Percentiles rank a stretch among this genome's conserved stretches.
These are phyloP conservation scores for Apocheima hispidaria DNA, from an alignment of 2,888 invertebrate genomes.

Conservation along the genomic window DNA sequence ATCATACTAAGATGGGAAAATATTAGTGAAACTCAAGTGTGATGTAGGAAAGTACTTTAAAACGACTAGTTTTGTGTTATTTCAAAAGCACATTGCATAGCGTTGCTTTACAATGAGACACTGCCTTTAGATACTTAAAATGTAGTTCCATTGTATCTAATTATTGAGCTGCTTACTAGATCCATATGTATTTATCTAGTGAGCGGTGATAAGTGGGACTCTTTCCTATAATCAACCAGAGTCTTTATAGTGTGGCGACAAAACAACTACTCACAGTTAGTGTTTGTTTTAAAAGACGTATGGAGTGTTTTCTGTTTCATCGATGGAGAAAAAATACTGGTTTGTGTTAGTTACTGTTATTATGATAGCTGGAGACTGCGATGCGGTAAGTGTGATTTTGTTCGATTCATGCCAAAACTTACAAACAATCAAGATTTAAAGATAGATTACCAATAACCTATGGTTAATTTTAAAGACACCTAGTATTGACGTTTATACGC, in stretches of 20 bases:
- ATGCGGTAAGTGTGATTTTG: conserved; percentile 63
- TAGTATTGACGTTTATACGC: too few species aligned
- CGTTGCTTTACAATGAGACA: background rate
- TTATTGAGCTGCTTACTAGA: conserved; percentile 12
- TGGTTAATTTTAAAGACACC: too few species aligned
- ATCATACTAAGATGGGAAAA: too few species aligned
- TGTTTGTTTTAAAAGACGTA: conserved; percentile 22
- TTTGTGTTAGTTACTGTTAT: conserved; percentile 54
- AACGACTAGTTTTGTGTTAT: too few species aligned
- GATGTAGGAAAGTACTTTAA: too few species aligned
- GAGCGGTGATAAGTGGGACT: background rate
- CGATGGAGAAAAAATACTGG: conserved; percentile 48
- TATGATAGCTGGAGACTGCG: conserved; percentile 49
- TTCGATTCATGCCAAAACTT: background rate
- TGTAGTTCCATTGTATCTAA: background rate
- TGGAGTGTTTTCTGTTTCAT: conserved; percentile 36
- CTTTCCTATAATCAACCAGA: conserved; percentile 27
- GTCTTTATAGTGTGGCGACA: conserved; percentile 33
- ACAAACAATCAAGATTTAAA: too few species aligned
- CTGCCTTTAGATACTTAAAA: background rate
- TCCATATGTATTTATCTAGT: conserved; percentile 34
- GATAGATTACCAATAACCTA: too few species aligned
- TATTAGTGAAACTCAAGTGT: too few species aligned
- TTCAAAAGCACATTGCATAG: too few species aligned
- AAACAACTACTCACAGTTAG: background rate